Conservation (phyloP, 2,797 vertebrate genomes). For the Geotria australis region DNA sequence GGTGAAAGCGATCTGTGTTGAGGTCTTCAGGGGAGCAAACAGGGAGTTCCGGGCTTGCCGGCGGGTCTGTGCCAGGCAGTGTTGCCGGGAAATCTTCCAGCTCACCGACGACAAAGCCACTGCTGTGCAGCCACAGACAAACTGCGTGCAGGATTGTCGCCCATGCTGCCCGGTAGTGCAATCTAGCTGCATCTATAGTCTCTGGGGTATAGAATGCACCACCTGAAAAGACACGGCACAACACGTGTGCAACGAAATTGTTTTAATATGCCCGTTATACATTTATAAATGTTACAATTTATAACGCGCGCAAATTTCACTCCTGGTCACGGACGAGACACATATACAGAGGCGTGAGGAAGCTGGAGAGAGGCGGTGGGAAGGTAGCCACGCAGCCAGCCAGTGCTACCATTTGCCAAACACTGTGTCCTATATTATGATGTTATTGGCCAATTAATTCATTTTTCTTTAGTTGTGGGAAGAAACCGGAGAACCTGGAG, state of each 20-base stretch:
- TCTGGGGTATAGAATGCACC: constrained; percentile 96
- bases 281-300: background rate
- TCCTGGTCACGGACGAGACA: too few relatives aligned
- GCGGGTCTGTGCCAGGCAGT: constrained; percentile 15
- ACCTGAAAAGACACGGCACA: constrained; percentile 17
- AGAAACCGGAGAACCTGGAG: too few relatives aligned
- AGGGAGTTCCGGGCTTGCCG: constrained; percentile 14
- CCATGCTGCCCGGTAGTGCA: constrained; percentile 87
- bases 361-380: too few relatives aligned
- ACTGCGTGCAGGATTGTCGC: constrained; percentile 71
- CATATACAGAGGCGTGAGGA: too few relatives aligned
- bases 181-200: constrained; percentile 76
- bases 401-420: too few relatives aligned
- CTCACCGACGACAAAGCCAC: constrained; percentile 33
- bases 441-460: too few relatives aligned
- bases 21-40: constrained; percentile 55
- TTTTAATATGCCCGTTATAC: background rate
- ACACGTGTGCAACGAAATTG: background rate
- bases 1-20: constrained; percentile 40
- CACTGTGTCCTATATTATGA: too few relatives aligned
- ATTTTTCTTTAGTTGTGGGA: too few relatives aligned
- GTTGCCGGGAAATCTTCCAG: constrained; percentile 14
- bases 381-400: too few relatives aligned
- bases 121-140: constrained; percentile 66
- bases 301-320: too few relatives aligned